Conservation (phyloP, 2,797 vertebrate genomes). For the Schizopygopsis pylzovi region DNA sequence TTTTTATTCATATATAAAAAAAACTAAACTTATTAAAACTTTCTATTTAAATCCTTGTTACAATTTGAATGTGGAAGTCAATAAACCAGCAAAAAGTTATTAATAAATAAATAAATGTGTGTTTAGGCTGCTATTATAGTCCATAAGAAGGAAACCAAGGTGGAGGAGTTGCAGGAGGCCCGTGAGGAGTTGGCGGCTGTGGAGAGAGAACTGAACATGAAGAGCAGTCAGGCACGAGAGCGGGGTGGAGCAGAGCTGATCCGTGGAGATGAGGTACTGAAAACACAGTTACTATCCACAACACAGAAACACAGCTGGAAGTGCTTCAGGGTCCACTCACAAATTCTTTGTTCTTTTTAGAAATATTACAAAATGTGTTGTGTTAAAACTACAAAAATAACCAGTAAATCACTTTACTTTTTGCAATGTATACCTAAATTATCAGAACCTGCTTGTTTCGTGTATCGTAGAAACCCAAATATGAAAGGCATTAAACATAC, state of each 20-base stretch:
- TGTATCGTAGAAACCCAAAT: not conserved
- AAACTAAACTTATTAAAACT: not conserved
- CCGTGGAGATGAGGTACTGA: slow-evolving; percentile 89
- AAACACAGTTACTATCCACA: not conserved
- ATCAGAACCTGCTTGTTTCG: not conserved
- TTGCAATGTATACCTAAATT: not conserved
- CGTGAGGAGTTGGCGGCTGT: slow-evolving; percentile 85
- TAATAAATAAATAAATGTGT: not conserved
- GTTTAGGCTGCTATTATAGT: slow-evolving; percentile 92
- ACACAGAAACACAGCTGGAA: not conserved
- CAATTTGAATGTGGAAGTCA: not conserved
- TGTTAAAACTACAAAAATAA: not conserved
- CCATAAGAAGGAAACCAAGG: slow-evolving; percentile 92
- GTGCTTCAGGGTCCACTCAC: not conserved
- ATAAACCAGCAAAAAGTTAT: not conserved
- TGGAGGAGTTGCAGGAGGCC: slow-evolving; percentile 91
- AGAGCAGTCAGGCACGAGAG: slow-evolving; percentile 79
- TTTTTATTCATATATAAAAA: not conserved
- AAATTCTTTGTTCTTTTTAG: not conserved
- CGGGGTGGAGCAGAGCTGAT: slow-evolving; percentile 83
- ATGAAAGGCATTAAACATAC: not conserved
- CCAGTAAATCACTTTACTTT: not conserved
- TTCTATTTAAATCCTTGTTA: not conserved
- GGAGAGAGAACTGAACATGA: slow-evolving; percentile 85
- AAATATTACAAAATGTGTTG: not conserved